Evolutionary conservation across 2,888 invertebrate species (phyloP).

Genomic region (Orgyia antiqua): DNA sequence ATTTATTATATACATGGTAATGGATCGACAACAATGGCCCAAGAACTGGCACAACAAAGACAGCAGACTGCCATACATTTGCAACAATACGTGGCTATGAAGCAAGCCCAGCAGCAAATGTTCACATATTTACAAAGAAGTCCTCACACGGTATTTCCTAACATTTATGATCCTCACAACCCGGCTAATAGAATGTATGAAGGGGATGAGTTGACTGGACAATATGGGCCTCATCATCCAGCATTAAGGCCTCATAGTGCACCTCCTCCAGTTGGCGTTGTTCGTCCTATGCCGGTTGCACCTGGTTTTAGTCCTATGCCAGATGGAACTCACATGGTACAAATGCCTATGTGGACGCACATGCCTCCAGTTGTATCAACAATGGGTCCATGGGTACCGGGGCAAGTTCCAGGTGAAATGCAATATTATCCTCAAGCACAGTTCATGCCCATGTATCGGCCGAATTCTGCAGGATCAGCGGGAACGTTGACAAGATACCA

Average conservation of each 20-base stretch:
- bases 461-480: slow-evolving; percentile 68
- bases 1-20: slow-evolving; percentile 71
- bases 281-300: slow-evolving; percentile 51
- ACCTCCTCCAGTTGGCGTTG: slow-evolving; percentile 54
- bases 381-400: slow-evolving; percentile 59
- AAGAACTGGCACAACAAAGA: slow-evolving; percentile 62
- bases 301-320: slow-evolving; percentile 46
- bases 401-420: slow-evolving; percentile 57
- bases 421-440: slow-evolving; percentile 69
- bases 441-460: slow-evolving; percentile 66
- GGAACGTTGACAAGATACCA: slow-evolving; percentile 68
- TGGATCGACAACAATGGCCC: slow-evolving; percentile 43
- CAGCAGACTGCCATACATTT: slow-evolving; percentile 71
- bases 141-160: slow-evolving; percentile 66
- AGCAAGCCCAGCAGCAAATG: slow-evolving; percentile 74
- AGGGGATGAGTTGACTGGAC: slow-evolving; percentile 53
- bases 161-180: slow-evolving; percentile 49
- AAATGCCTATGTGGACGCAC: slow-evolving; percentile 66
- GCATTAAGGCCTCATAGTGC: slow-evolving; percentile 62
- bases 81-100: slow-evolving; percentile 75
- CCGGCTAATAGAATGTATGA: slow-evolving; percentile 51
- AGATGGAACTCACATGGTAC: slow-evolving; percentile 59
- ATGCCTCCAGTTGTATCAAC: slow-evolving; percentile 58
- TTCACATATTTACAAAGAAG: slow-evolving; percentile 63
- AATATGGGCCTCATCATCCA: slow-evolving; percentile 46